Base-by-base conservation (phyloP, 2,113 vertebrate genomes). In the Petrocephalus microphthalmus region DNA sequence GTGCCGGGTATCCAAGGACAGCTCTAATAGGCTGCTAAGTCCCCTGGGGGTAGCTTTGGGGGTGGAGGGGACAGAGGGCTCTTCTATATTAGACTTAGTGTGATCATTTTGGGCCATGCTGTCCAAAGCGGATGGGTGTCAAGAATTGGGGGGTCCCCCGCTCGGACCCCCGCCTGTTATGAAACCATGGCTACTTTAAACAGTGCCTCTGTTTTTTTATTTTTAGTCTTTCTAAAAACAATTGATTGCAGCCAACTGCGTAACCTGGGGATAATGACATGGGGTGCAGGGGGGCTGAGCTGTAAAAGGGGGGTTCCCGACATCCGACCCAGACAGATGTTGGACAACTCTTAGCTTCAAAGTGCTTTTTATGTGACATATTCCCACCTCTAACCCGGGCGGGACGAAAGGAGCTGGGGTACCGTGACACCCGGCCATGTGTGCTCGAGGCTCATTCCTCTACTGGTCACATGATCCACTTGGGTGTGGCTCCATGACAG, bases 1-100 rank as follows among this genome's bases (percentile, higher is more conserved):
- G 78, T 91, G 56, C 88, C 87, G 89, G 87, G 88, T 90, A 91
- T 91, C 92, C 90, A 92, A 91, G 91, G 89, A 91, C 92, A 92
- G 89, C 88, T 88, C 64, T 81, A 84, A 89, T 71, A 45, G 87
- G 2, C 86, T 17, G 54, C 90, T 88, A 52, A 54, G 67, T 90
- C 84, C 89, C 88, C 89, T 89, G 90, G 90, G 89, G 67, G 85
- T 53, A 8, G 29, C 11, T 78, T 20, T 56, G 15, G 49, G 8
- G n/a, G 82, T 17, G 11, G 81, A 10, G 42, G 1, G 2, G 54
- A n/a, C n/a, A n/a, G 22, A 47, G 81, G 33, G 1, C 33, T 25
- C n/a, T 6, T 53, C 20, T n/a, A n/a, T 85, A 2, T 85, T 78
- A 57, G 78, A 3, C 29, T 11, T 22, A n/a, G 19, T 10, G 11